Conservation (phyloP, 2,113 vertebrate genomes). For the Oncorhynchus masou region DNA sequence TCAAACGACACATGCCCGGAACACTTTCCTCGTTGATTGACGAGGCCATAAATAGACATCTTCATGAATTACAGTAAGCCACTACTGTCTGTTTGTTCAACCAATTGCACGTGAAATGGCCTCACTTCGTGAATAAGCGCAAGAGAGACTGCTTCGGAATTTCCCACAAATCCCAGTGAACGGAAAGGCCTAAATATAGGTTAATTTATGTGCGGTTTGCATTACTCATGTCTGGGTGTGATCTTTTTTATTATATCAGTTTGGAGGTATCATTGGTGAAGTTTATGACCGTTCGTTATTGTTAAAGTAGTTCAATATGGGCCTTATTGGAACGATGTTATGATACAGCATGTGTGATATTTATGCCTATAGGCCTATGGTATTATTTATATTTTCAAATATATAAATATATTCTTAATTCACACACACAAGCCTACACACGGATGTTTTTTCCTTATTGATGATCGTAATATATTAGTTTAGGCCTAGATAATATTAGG, state of each 20-base stretch:
- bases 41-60: constrained; percentile 38
- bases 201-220: constrained; percentile 24
- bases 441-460: too few species aligned
- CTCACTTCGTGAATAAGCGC: background rate
- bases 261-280: background rate
- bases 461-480: too few species aligned
- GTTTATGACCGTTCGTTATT: background rate
- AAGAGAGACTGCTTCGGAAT: background rate
- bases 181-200: background rate
- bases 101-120: constrained; percentile 14
- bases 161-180: background rate
- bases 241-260: background rate
- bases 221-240: background rate
- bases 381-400: background rate
- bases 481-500: background rate
- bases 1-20: constrained; percentile 46
- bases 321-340: background rate
- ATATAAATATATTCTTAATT: background rate
- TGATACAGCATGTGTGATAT: background rate
- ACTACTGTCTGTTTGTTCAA: background rate
- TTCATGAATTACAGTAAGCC: constrained; percentile 23
- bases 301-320: background rate
- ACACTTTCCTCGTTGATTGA: constrained; percentile 25
- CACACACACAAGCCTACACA: background rate
- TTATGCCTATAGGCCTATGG: background rate